Base-by-base conservation (phyloP, 2,113 vertebrate species). In the Melanerpes formicivorus region DNA sequence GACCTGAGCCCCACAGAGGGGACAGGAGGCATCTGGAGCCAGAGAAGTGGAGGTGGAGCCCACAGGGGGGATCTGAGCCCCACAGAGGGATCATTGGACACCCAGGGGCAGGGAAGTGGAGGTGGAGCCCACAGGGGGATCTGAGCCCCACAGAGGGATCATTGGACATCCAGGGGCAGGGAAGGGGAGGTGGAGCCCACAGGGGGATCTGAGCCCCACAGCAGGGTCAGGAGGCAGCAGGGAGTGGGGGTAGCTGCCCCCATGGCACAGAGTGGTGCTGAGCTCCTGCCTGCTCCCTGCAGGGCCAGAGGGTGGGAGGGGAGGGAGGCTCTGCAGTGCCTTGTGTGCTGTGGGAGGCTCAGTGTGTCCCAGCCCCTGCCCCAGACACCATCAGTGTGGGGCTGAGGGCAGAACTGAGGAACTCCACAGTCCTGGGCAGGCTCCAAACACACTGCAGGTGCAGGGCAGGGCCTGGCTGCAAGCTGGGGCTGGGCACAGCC, bases 361-460 rank as follows among this genome's bases (percentile, higher is more conserved):
- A 4, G 40, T 2, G 3, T 18, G 25, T 30, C 19, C 7, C 18
- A 3, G 3, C 44, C 5, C 29, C 3, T 0, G 26, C 11, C 25
- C 29, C 19, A 17, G 52, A 11, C 12, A 4, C 0, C 6, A 7
- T 6, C 54, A 4, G 12, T 1, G 7, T 5, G 3, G 48, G 48
- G 17, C 4, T 18, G 79, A 55, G 71, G 42, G 14, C 56, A 10
- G 29, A 9, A 50, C 0, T 2, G 69, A 14, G 25, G 11, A 71
- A 64, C 2, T 3, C 10, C 27, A 6, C 18, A 10, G 29, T 25
- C 22, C 75, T 3, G n/a, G 4, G 6, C 2, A 2, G 29, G 26
- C 54, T 25, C 55, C 4, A 0, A 21, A 7, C 18, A 4, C 3
- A 0, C 3, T 5, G 7, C 0, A 21, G 65, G 22, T 16, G 16